Base-by-base conservation (phyloP, 2,113 vertebrate species). In the Crotophaga sulcirostris region DNA sequence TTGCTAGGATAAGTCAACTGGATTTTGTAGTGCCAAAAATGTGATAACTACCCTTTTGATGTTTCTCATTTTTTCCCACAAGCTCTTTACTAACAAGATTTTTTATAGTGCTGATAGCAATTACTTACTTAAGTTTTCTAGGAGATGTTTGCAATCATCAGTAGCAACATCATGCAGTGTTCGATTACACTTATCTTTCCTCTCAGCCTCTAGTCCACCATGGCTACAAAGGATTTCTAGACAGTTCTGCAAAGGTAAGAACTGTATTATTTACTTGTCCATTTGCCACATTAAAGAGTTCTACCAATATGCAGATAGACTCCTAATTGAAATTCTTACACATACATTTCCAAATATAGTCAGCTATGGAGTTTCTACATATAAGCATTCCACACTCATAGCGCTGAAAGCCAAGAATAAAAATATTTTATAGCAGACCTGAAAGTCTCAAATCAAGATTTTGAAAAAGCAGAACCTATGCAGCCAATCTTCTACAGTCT, bases 101-200 rank as follows among this genome's bases (percentile, higher is more conserved):
- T 97, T 63, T 78, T 54, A n/a, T 12, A 82, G 19, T 18, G 25
- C 56, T 79, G 54, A 84, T 38, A 81, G 70, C 6, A 34, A 63
- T 75, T 90, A 98, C 99, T 99, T 97, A 99, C 99, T 93, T 89
- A 99, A 98, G 89, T 99, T 99, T 97, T 99, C 99, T 83, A 99
- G 98, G 36, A 99, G 98, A 90, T 99, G 98, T 96, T 99, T 99
- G 98, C 99, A 99, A 98, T 99, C 99, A 84, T 99, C 99, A 13
- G 99, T 99, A 80, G 99, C 99, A 86, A 99, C 99, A 83, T 99
- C 99, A 45, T 99, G 99, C 69, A 98, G 98, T 11, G 99, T 99
- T 91, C 99, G 98, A 93, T 98, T 97, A 85, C 99, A 99, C 62
- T 98, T 98, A 95, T 99, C 99, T 96, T 98, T 98, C 92, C 96